Base-by-base conservation (phyloP, 30 jellyfish, hydroid and myxozoan genomes). In the Aurelia sp. region DNA sequence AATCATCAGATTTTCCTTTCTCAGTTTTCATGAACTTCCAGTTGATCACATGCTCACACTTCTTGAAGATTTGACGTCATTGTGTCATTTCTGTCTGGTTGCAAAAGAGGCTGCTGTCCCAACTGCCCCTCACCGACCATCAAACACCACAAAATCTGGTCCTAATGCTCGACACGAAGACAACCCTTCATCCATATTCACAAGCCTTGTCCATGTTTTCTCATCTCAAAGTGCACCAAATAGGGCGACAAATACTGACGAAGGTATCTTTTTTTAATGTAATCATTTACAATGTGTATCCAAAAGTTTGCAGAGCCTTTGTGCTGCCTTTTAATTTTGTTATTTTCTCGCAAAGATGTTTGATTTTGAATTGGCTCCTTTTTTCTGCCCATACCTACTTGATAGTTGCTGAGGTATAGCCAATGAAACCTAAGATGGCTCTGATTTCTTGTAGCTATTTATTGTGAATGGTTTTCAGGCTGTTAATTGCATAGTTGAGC, bases 131-230 rank as follows among this genome's bases (percentile, higher is more conserved):
- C 55, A 44, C 55, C 55, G 55, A 8, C 55, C 55, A 44, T 44
- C 15, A 44, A 44, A 17, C 65, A 0, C 72, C 52, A 40, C 91
- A 63, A 73, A 72, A 63, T 48, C 83, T 9, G 60, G 68, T 40
- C 73, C 30, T 20, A 87, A 50, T 47, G 38, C 30, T 15, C 82
- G 73, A 13, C 67, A 81, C 19, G 89, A 78, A 44, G 97, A 88
- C 61, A 71, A 76, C 57, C 70, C 97, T 17, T 30, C 87, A 5
- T 88, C 97, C 9, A 77, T 93, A 66, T 88, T 93, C 44, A 80
- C 93, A 13, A 93, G 91, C 86, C 96, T 93, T 33, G 96, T 88
- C 51, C 97, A 93, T 66, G 98, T 88, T 76, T 93, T 93, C 71
- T 93, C 98, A 22, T 73, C 94, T 4, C 96, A 89, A 55, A 63